Conservation (phyloP, 2,113 vertebrate species). For the Pyxicephalus adspersus region DNA sequence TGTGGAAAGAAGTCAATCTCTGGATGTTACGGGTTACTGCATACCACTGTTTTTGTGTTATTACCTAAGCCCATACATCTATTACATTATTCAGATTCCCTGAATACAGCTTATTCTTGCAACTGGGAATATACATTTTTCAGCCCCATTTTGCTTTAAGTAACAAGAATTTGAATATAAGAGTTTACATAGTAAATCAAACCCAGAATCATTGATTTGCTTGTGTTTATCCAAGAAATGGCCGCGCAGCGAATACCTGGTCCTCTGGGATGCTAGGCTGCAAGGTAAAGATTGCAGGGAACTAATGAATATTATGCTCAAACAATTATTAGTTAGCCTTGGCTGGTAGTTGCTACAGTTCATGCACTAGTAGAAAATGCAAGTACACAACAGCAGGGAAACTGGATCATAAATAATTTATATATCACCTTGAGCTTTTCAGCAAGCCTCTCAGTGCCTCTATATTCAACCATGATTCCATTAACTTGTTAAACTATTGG, state of each 20-base stretch:
- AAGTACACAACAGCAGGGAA: constrained; percentile 38
- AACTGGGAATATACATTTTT: neutral
- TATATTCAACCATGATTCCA: constrained; percentile 4
- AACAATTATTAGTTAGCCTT: constrained; percentile 33
- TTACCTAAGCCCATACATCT: no score
- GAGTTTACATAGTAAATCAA: constrained; percentile 22
- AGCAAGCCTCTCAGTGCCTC: neutral
- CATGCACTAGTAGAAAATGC: constrained; percentile 30
- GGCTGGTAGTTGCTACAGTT: constrained; percentile 32
- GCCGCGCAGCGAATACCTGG: neutral
- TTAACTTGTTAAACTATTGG: constrained; percentile 7
- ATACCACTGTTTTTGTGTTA: no score
- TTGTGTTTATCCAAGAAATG: constrained; percentile 14
- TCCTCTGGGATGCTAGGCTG: constrained; percentile 16
- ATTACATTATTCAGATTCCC: no score
- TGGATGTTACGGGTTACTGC: no score
- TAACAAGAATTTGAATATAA: neutral
- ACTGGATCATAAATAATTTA: constrained; percentile 44
- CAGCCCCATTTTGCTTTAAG: neutral
- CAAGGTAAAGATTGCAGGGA: constrained; percentile 20
- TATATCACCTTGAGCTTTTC: constrained; percentile 34
- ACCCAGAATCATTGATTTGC: constrained; percentile 30
- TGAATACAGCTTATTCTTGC: no score
- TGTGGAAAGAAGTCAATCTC: no score
- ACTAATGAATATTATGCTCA: constrained; percentile 33